Evolutionary conservation across 2,888 invertebrate species (phyloP).

Genomic region (Napeogenes inachia): DNA sequence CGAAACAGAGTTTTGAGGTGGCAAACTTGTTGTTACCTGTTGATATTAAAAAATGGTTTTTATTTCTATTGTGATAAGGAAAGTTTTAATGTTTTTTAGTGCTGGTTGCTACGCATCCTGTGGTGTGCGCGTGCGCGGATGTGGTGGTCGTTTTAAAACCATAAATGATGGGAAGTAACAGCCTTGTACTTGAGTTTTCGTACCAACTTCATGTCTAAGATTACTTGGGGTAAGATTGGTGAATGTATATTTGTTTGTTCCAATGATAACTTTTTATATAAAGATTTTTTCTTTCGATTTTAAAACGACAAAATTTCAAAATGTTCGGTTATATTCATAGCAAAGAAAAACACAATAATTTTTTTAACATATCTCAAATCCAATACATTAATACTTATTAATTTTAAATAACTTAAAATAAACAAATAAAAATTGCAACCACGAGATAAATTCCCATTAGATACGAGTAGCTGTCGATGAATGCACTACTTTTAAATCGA

Average conservation of each 20-base stretch:
- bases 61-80: conserved; percentile 26
- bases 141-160: conserved; percentile 47
- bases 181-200: conserved; percentile 25
- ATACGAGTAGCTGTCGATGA: too few relatives aligned
- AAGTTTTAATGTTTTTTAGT: conserved; percentile 3
- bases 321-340: too few relatives aligned
- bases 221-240: conserved; percentile 8
- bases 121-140: conserved; percentile 60
- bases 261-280: neutral
- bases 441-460: too few relatives aligned
- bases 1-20: conserved; percentile 14
- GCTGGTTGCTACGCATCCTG: conserved; percentile 51
- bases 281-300: neutral
- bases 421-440: too few relatives aligned
- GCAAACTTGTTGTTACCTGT: neutral
- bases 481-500: too few relatives aligned
- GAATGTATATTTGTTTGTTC: neutral
- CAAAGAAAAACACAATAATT: too few relatives aligned
- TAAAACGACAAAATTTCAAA: too few relatives aligned
- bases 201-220: conserved; percentile 5
- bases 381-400: neutral
- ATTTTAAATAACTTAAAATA: neutral
- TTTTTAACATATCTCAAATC: too few relatives aligned
- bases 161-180: conserved; percentile 33
- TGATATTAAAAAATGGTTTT: conserved; percentile 28